Evolutionary conservation across 2,797 vertebrate genomes (phyloP).

Genomic region (Megalops cyprinoides): DNA sequence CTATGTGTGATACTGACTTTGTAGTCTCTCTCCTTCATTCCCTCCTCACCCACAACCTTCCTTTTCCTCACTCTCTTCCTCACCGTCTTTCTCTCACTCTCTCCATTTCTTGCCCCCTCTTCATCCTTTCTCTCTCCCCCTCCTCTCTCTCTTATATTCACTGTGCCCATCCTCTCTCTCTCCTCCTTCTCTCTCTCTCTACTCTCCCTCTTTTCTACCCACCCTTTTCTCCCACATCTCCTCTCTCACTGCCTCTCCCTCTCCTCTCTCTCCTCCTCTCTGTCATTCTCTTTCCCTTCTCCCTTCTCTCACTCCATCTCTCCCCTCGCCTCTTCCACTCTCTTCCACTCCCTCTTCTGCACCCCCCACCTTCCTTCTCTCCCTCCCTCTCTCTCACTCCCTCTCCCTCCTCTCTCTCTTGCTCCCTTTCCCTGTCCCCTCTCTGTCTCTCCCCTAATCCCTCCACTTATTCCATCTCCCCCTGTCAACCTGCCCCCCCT

Average conservation of each 20-base stretch:
- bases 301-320: background rate
- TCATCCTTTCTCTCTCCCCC: background rate
- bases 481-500: background rate
- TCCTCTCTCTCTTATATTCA: background rate
- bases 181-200: background rate
- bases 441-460: background rate
- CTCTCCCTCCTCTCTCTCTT: no score
- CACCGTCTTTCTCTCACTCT: background rate
- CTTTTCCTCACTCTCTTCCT: background rate
- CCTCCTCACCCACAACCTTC: background rate
- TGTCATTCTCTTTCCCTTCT: background rate
- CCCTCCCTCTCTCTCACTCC: background rate
- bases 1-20: background rate
- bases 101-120: background rate
- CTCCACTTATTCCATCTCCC: constrained; percentile 21
- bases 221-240: background rate
- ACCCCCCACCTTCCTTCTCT: background rate
- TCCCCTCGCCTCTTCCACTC: background rate
- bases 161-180: background rate
- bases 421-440: background rate
- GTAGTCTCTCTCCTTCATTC: background rate
- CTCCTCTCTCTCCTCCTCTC: background rate
- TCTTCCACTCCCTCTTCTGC: background rate
- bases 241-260: background rate
- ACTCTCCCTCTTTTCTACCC: background rate